A percentile compares a stretch with the other conserved stretches of the same genome.
Conservation (phyloP, 64 coral and sea anemone genomes). For the Acropora tenuis region DNA sequence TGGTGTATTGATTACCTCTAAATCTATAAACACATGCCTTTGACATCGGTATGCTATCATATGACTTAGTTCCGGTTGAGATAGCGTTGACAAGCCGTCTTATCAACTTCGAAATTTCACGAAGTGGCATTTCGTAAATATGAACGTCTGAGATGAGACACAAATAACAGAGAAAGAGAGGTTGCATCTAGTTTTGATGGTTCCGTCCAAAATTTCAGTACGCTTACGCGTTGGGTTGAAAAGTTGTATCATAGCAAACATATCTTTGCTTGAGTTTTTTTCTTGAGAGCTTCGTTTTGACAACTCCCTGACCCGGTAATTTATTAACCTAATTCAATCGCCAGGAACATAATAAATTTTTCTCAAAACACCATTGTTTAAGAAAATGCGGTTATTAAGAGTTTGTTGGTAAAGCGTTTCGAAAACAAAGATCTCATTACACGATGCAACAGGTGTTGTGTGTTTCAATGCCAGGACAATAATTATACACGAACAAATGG, state of each 20-base stretch:
- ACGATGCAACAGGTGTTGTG: not conserved
- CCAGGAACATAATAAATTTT: not conserved
- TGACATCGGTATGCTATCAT: not conserved
- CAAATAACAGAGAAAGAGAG: too few species aligned
- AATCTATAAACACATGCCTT: not conserved
- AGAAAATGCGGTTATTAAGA: not conserved
- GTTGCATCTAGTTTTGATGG: too few species aligned
- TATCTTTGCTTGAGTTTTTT: not conserved
- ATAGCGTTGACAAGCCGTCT: not conserved
- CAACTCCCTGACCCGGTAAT: not conserved
- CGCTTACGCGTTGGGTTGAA: not conserved
- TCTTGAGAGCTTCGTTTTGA: not conserved
- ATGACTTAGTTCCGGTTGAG: conserved; percentile 31
- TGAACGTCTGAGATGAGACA: too few species aligned
- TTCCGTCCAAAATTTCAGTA: not conserved
- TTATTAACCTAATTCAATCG: conserved; percentile 1
- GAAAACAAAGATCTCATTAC: not conserved
- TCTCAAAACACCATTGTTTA: not conserved
- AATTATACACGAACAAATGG: not conserved
- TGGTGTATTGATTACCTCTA: conserved; percentile 32
- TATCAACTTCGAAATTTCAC: not conserved
- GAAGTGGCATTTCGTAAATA: too few species aligned
- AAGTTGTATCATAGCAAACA: conserved; percentile 10
- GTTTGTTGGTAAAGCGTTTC: not conserved
- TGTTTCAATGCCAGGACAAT: not conserved